A percentile compares a stretch with the other conserved stretches of the same genome.
phyloP scores from a whole-genome alignment of 1,140 invertebrate species.

The Lanistes nyassanus region DNA sequence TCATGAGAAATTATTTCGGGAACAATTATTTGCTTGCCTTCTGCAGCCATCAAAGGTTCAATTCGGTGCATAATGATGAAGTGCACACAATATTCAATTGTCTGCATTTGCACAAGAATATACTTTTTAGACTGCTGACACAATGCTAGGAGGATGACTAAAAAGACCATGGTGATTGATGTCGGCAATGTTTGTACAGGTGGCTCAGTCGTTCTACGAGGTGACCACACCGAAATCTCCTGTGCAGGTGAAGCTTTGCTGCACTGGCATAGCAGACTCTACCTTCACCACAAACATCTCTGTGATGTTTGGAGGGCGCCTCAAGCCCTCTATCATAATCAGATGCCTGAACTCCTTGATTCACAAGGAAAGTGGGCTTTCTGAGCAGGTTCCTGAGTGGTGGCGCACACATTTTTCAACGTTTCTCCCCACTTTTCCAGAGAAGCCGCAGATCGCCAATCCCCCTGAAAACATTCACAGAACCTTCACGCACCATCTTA shows the following conservation, averaged over 20 bases:
- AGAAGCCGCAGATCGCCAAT: constrained; percentile 25
- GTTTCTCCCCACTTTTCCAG: constrained; percentile 27
- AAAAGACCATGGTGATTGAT: too few species aligned
- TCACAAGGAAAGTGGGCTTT: constrained; percentile 29
- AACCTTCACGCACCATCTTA: constrained; percentile 34
- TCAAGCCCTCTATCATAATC: constrained; percentile 35
- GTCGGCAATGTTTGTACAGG: too few species aligned
- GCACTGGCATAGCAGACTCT: constrained; percentile 35
- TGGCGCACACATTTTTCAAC: constrained; percentile 31
- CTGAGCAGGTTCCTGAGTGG: constrained; percentile 36
- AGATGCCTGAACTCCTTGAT: constrained; percentile 31
- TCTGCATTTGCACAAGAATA: too few species aligned
- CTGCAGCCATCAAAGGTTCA: too few species aligned
- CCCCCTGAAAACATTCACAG: constrained; percentile 28
- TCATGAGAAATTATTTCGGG: too few species aligned
- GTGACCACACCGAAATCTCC: constrained; percentile 39
- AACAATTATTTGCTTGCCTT: too few species aligned
- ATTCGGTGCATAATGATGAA: too few species aligned
- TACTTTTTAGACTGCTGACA: too few species aligned
- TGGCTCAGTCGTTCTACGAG: constrained; percentile 31
- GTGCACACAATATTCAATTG: too few species aligned
- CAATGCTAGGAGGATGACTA: too few species aligned
- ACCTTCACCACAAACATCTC: constrained; percentile 33
- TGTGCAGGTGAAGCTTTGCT: constrained; percentile 31
- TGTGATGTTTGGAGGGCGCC: constrained; percentile 34